These are phyloP conservation scores for Phataginus tetradactyla DNA, from an alignment of 2,797 vertebrate genomes.

Conservation along the genomic window DNA sequence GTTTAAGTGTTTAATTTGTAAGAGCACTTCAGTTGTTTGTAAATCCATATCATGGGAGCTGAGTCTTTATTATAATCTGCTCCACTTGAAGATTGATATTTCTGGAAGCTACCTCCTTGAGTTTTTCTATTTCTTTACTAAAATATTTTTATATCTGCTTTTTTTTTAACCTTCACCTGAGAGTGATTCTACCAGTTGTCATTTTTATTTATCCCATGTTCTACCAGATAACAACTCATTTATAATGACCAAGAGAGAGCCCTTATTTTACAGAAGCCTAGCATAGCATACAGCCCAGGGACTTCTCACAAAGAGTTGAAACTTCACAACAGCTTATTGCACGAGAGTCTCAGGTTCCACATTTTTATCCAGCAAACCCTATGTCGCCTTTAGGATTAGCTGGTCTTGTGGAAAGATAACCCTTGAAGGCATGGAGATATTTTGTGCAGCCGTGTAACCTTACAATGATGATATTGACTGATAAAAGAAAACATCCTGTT, in stretches of 20 bases:
- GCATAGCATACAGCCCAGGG: not conserved
- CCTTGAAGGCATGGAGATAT: constrained; percentile 3
- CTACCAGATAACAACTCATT: not conserved
- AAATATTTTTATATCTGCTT: constrained; percentile 19
- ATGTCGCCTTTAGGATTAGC: constrained; percentile 68
- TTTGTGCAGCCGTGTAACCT: constrained; percentile 7
- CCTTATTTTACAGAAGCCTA: not conserved
- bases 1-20: not conserved
- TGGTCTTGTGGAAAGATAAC: constrained; percentile 59
- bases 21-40: not conserved
- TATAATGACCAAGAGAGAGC: not conserved
- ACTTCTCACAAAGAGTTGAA: not conserved
- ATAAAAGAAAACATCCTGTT: not conserved
- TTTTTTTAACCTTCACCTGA: not conserved
- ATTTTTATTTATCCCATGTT: constrained; percentile 24
- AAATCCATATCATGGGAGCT: not conserved
- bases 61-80: not conserved
- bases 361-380: constrained; percentile 64
- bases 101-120: not conserved
- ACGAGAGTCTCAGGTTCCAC: constrained; percentile 49
- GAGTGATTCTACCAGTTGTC: not conserved
- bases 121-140: not conserved
- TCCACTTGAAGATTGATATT: not conserved
- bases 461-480: constrained; percentile 5
- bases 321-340: constrained; percentile 40